Evolutionary conservation across 2,797 vertebrate genomes (phyloP).

Genomic region (Lagorchestes hirsutus): DNA sequence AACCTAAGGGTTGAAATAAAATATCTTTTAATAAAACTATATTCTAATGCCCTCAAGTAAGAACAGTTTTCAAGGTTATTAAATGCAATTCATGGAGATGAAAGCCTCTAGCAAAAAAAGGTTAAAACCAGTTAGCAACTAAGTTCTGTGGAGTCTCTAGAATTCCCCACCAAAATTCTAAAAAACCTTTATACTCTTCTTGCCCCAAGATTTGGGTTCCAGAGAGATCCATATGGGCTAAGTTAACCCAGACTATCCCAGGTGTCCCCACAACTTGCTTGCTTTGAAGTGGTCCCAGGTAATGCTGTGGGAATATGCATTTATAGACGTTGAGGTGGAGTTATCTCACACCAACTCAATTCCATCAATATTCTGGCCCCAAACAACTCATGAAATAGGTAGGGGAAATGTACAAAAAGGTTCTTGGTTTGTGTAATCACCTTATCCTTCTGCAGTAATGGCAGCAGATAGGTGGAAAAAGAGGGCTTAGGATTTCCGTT

Average conservation of each 20-base stretch:
- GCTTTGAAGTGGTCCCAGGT: background rate
- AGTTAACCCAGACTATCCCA: background rate
- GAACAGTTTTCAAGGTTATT: background rate
- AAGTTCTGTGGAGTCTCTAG: background rate
- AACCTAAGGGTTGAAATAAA: too few relatives aligned
- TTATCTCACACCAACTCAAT: background rate
- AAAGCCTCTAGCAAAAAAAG: background rate
- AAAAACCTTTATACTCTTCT: background rate
- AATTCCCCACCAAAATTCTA: background rate
- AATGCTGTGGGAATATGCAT: background rate
- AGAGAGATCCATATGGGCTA: background rate
- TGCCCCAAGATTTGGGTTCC: background rate
- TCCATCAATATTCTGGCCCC: background rate
- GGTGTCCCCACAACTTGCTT: background rate
- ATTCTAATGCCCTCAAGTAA: background rate
- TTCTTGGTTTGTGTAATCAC: too few relatives aligned
- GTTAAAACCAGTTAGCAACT: background rate
- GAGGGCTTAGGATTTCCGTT: background rate
- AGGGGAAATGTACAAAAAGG: background rate
- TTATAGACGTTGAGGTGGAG: background rate
- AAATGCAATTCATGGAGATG: background rate
- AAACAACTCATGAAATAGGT: background rate
- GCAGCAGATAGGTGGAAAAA: background rate
- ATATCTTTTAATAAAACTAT: background rate
- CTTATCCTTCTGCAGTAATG: background rate